Conservation (phyloP, 2,113 vertebrate genomes). For the Aegypius monachus region DNA sequence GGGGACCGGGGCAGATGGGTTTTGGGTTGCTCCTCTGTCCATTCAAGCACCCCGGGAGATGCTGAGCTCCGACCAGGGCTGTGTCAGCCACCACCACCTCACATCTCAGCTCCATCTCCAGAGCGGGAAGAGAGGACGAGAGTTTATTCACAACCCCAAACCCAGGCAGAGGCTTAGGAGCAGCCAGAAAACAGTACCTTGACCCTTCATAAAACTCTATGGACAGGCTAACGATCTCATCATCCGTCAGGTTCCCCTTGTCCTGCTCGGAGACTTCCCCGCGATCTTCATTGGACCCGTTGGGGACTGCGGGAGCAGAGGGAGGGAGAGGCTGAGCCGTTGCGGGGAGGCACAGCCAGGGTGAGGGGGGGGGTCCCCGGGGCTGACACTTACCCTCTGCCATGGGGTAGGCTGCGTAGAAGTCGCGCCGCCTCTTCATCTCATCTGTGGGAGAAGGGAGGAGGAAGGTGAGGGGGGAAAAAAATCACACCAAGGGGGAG, state of each 20-base stretch:
- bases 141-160: not conserved
- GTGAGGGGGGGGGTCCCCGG: not conserved
- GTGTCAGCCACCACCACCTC: not conserved
- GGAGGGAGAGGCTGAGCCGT: not conserved
- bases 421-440: conserved; percentile 91
- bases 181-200: conserved; percentile 61
- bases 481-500: not conserved
- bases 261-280: conserved; percentile 82
- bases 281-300: conserved; percentile 73
- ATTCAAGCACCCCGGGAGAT: accelerated
- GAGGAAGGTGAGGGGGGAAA: not conserved
- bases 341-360: not conserved
- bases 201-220: conserved; percentile 90
- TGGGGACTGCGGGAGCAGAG: conserved; percentile 58
- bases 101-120: not conserved
- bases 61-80: not conserved
- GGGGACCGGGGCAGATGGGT: not conserved
- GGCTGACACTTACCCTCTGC: conserved; percentile 70
- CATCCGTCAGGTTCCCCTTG: conserved; percentile 80
- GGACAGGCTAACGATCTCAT: conserved; percentile 92
- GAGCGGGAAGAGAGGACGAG: too few species aligned
- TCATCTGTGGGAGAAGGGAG: conserved; percentile 76
- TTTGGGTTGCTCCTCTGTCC: not conserved
- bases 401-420: conserved; percentile 84
- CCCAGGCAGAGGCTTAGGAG: not conserved